Evolutionary conservation across 2,113 vertebrate species (phyloP), one percentile per base, ranked within the genome.

Genomic region (Gymnorhina tibicen): DNA sequence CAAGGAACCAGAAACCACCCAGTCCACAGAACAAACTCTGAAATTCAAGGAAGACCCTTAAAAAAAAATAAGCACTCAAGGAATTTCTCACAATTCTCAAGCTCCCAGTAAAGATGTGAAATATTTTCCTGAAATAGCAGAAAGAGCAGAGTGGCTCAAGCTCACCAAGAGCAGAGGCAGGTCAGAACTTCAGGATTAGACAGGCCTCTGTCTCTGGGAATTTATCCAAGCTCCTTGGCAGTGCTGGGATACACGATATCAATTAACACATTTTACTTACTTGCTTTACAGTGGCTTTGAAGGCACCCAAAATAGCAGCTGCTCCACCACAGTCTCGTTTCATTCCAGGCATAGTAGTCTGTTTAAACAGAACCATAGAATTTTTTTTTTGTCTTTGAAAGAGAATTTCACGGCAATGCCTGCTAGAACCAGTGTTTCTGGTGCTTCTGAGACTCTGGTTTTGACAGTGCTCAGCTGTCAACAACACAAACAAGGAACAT

Each of bases 291-390:
- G 99, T 98, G 7, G 99, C 99, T 98, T 98, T 98, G 97, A 99
- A 99, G 81, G 99, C 99, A 96, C 99, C 99, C 95, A 99, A 96
- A 94, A 99, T 96, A 75, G 99, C 99, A 18, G 99, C 99, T 4
- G 99, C 99, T 44, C 99, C 99, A 53, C 99, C 99, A 74, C 99
- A 99, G 95, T 99, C 99, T 94, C 99, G 98, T 97, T 99, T 99
- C 99, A 99, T 99, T 42, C 99, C 99, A 2, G 99, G 99, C 99
- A 99, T 99, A 79, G 99, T 98, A 88, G 99, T 99, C 99, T 99
- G 93, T 56, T n/a, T 58, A 87, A 87, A 93, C 28, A 85, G 58
- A 92, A 91, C 30, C 75, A 80, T 0, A 72, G 33, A 44, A 4
- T 33, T 30, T 56, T 55, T 55, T 47, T 39, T 78, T 50, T 68